Evolutionary conservation across 1,140 invertebrate genomes (phyloP).

Genomic region (Atta cephalotes): DNA sequence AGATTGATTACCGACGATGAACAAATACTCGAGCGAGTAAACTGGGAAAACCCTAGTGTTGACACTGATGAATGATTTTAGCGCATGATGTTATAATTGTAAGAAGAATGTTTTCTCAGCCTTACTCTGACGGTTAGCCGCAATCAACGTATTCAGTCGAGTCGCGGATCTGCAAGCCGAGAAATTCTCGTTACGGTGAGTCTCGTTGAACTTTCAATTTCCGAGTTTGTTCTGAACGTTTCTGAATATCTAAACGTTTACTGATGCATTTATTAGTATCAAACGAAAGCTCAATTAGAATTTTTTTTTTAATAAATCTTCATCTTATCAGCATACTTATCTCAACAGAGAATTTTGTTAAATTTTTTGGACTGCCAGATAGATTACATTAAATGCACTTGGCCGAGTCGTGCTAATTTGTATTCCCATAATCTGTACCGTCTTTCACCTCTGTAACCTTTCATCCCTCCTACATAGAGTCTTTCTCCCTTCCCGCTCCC

Average conservation of each 20-base stretch:
- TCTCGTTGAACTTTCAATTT: constrained; percentile 4
- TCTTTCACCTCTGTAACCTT: constrained; percentile 55
- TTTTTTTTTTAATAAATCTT: neutral
- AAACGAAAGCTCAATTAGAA: constrained; percentile 4
- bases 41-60: constrained; percentile 31
- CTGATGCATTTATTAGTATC: neutral
- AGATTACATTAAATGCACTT: constrained; percentile 20
- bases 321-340: neutral
- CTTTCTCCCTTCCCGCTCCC: neutral
- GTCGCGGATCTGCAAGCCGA: neutral
- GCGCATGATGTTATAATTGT: constrained; percentile 58
- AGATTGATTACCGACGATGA: constrained; percentile 55
- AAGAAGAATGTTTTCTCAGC: constrained; percentile 27
- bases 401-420: constrained; percentile 55
- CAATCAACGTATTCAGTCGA: constrained; percentile 33
- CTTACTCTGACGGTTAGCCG: constrained; percentile 1
- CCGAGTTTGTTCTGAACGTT: neutral
- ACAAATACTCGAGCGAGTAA: constrained; percentile 21
- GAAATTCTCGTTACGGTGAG: constrained; percentile 35
- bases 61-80: constrained; percentile 63
- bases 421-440: constrained; percentile 63
- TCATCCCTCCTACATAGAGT: constrained; percentile 5
- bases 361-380: neutral
- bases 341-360: neutral
- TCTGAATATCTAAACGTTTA: neutral